These are phyloP conservation scores for Cheiracanthium punctorium DNA, from an alignment of 2,888 invertebrate genomes.

Conservation along the genomic window DNA sequence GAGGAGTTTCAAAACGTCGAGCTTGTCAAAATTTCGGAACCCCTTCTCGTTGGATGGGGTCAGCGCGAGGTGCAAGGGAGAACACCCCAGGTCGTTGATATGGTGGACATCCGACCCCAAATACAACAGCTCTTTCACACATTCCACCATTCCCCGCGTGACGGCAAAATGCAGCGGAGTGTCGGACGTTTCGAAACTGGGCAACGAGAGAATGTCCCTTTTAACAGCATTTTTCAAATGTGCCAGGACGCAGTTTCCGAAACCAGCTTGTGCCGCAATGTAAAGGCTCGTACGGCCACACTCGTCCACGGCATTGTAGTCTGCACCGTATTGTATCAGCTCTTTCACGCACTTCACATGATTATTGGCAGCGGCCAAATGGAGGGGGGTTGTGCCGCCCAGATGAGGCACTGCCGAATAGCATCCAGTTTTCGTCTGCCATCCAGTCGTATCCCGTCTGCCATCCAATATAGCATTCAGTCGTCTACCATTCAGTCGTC, in stretches of 20 bases:
- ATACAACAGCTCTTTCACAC: slow-evolving; percentile 73
- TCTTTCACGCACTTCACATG: slow-evolving; percentile 74
- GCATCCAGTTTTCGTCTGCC: slow-evolving; percentile 75
- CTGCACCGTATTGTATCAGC: slow-evolving; percentile 75
- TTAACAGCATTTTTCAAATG: slow-evolving; percentile 75
- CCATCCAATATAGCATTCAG: no score
- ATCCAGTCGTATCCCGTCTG: no score
- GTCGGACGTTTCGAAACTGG: slow-evolving; percentile 74
- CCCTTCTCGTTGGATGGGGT: slow-evolving; percentile 73
- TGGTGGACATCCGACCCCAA: slow-evolving; percentile 76
- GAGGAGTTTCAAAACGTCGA: slow-evolving; percentile 73
- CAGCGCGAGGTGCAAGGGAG: slow-evolving; percentile 75
- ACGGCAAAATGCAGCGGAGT: slow-evolving; percentile 76
- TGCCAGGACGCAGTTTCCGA: slow-evolving; percentile 74
- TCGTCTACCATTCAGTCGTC: no score
- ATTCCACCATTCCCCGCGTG: slow-evolving; percentile 73
- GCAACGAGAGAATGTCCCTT: slow-evolving; percentile 75
- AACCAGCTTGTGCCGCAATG: slow-evolving; percentile 74
- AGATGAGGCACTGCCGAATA: slow-evolving; percentile 75
- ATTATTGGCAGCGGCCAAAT: slow-evolving; percentile 75
- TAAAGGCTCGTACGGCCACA: slow-evolving; percentile 75
- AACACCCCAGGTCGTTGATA: slow-evolving; percentile 73
- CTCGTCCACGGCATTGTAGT: slow-evolving; percentile 76
- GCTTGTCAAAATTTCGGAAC: slow-evolving; percentile 72
- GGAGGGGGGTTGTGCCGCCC: slow-evolving; percentile 75